phyloP scores from a whole-genome alignment of 2,888 invertebrate genomes.

The Troides aeacus region DNA sequence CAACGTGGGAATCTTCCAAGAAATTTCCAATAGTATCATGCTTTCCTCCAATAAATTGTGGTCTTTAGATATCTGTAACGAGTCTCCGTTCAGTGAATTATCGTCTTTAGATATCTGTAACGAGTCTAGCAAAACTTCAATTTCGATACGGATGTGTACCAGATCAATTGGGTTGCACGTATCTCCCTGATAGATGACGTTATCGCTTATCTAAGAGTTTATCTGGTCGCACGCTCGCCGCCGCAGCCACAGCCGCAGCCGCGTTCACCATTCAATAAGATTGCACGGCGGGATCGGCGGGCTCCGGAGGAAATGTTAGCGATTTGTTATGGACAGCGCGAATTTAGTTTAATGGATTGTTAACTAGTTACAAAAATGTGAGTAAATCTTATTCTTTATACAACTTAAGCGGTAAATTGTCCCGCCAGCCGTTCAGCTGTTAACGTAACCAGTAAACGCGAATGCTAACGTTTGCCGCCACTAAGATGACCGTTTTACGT shows the following conservation, averaged over 20 bases:
- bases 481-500: too few species aligned
- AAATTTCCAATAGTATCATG: background rate
- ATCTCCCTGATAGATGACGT: slow-evolving; percentile 14
- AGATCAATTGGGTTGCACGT: slow-evolving; percentile 1
- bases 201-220: slow-evolving; percentile 18
- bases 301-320: background rate
- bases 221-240: slow-evolving; percentile 1
- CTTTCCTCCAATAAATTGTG: slow-evolving; percentile 1
- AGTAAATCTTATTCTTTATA: background rate
- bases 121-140: background rate
- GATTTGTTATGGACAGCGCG: slow-evolving; percentile 1
- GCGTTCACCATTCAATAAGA: too few species aligned
- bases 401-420: too few species aligned
- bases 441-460: too few species aligned
- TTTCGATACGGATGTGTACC: background rate
- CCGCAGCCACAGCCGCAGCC: too few species aligned
- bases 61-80: background rate
- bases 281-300: too few species aligned
- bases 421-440: too few species aligned
- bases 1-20: too few species aligned
- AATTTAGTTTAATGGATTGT: slow-evolving; percentile 5
- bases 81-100: slow-evolving; percentile 4
- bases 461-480: too few species aligned
- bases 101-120: background rate
- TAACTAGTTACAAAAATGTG: slow-evolving; percentile 8